Conservation (phyloP, 1,140 invertebrate genomes). For the Tetragnatha versicolor region DNA sequence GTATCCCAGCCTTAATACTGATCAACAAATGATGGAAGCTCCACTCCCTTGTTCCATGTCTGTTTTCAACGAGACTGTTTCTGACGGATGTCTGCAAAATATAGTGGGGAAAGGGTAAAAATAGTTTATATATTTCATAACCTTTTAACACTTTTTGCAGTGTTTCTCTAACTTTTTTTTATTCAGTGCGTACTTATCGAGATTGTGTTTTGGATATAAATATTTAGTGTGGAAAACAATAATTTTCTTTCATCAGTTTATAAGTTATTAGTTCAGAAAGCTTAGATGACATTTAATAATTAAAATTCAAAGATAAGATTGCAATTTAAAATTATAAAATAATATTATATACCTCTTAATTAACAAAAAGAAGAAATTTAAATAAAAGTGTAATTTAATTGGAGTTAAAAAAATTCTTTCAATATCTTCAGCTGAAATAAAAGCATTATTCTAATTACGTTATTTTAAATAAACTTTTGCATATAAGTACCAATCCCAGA, state of each 20-base stretch:
- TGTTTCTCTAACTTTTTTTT: neutral
- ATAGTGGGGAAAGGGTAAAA: slow-evolving; percentile 18
- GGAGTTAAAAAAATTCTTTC: neutral
- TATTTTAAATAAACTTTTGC: neutral
- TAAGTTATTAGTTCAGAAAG: too few species aligned
- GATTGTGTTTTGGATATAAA: neutral
- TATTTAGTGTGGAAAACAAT: neutral
- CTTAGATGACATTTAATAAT: too few species aligned
- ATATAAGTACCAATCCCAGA: neutral
- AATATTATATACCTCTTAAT: too few species aligned
- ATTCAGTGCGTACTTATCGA: neutral
- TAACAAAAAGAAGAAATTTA: neutral
- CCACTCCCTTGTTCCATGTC: neutral
- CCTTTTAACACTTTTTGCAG: neutral
- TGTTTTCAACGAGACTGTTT: slow-evolving; percentile 22
- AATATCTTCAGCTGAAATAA: neutral
- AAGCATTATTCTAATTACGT: neutral
- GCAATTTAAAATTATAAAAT: too few species aligned
- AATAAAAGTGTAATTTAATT: neutral
- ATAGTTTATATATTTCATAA: neutral
- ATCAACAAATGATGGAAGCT: neutral
- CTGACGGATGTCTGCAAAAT: slow-evolving; percentile 23
- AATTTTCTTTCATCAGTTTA: neutral
- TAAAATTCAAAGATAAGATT: too few species aligned
- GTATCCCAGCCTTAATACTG: neutral